Evolutionary conservation across 2,888 invertebrate species (phyloP), one percentile per base, ranked within the genome.

Genomic region (Synanthedon andrenaeformis): DNA sequence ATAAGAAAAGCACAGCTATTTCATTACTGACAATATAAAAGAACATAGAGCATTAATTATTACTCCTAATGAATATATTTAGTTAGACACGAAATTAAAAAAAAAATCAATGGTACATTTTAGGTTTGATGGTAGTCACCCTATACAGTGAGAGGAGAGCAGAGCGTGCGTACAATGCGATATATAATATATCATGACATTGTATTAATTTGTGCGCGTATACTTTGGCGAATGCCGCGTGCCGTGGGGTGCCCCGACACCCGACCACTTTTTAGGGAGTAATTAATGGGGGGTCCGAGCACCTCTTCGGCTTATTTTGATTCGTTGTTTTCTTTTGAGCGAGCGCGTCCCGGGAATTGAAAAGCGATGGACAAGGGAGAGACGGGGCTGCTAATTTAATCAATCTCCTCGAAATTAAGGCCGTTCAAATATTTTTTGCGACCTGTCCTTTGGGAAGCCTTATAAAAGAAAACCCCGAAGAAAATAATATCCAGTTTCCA

Each of bases 141-240:
- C 71, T 64, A 60, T 54, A 48, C 50, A 53, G 56, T 58, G 50
- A 57, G 59, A 56, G 56, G 54, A 62, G 62, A 63, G 60, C 62
- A 64, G 58, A 64, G 59, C 57, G 53, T 54, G 59, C 55, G 58
- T 58, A 62, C 61, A 59, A 57, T 57, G 55, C 61, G 59, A 60
- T 63, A 65, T 62, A 65, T 65, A 68, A 69, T 66, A 68, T 67
- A 65, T 64, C 68, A 67, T 64, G 66, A 72, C 69, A 68, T 68
- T 69, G 66, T 59, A 59, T 59, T 57, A 59, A 59, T 59, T 59
- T 57, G 58, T 54, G 56, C 52, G 52, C 54, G 49, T 49, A 35
- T 41, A 19, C 28, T 41, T 41, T 8, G 35, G n/a, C 35, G 49
- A 49, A 52, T 57, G 57, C 42, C 52, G 52, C 52, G 57, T 52